A percentile compares a stretch with the other conserved stretches of the same genome.
phyloP scores from a whole-genome alignment of 2,888 invertebrate genomes.

The Chrysopilus asiliformis region DNA sequence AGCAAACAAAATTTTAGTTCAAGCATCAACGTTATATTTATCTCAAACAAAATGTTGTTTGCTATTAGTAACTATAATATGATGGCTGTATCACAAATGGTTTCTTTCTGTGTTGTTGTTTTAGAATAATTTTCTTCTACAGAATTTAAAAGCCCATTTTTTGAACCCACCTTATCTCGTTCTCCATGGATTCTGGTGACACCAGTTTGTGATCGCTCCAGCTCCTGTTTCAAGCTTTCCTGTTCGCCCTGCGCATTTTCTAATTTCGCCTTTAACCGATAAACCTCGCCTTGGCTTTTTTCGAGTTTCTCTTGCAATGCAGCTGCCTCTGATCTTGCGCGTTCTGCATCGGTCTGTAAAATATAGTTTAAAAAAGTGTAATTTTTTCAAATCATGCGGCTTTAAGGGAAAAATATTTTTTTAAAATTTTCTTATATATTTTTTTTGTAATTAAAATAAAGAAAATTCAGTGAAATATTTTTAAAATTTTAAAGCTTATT shows the following conservation, averaged over 20 bases:
- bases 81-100: too few species aligned
- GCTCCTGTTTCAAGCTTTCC: conserved; percentile 82
- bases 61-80: too few species aligned
- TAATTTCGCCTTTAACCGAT: conserved; percentile 81
- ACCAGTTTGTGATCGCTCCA: conserved; percentile 71
- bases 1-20: too few species aligned
- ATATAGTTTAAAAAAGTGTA: background rate
- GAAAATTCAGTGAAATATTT: too few species aligned
- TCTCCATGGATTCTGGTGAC: conserved; percentile 77
- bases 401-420: background rate
- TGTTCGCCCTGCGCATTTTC: conserved; percentile 93
- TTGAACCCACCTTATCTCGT: conserved; percentile 65
- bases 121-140: too few species aligned
- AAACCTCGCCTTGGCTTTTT: conserved; percentile 89
- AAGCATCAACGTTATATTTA: too few species aligned
- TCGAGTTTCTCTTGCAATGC: conserved; percentile 84
- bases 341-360: conserved; percentile 60
- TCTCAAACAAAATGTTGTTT: too few species aligned
- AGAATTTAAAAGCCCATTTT: too few species aligned
- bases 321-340: conserved; percentile 69
- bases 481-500: background rate
- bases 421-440: too few species aligned
- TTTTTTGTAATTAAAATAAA: too few species aligned
- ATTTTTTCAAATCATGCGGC: background rate
- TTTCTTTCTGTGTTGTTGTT: too few species aligned